phyloP scores from a whole-genome alignment of 1,140 invertebrate genomes.

The Trichonephila inaurata region DNA sequence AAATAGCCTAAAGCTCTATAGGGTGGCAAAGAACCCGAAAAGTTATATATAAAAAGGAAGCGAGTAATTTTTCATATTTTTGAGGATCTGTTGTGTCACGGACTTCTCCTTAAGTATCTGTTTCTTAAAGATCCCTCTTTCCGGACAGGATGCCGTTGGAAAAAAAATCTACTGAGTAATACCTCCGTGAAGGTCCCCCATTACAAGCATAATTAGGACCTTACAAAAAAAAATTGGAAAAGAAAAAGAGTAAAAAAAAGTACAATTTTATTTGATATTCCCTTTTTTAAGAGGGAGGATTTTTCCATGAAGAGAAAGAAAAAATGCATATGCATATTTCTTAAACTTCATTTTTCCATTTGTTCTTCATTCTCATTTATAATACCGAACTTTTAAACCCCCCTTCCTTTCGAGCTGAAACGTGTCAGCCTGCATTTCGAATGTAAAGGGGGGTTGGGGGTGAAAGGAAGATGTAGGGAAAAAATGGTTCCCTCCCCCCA shows the following conservation, averaged over 20 bases:
- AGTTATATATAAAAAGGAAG: not conserved
- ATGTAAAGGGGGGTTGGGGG: constrained; percentile 14
- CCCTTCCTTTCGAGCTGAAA: not conserved
- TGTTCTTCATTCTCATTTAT: constrained; percentile 71
- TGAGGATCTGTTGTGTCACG: not conserved
- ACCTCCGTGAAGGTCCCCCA: not conserved
- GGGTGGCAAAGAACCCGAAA: not conserved
- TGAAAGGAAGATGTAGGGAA: constrained; percentile 19
- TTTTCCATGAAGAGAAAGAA: constrained; percentile 14
- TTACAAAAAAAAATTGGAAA: not conserved
- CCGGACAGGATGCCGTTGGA: constrained; percentile 25
- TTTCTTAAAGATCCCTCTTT: constrained; percentile 54
- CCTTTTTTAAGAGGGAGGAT: constrained; percentile 11
- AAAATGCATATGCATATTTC: constrained; percentile 57
- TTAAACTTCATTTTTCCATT: constrained; percentile 74
- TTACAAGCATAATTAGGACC: constrained; percentile 48
- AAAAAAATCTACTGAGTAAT: not conserved
- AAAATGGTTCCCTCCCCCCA: not conserved
- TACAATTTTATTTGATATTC: constrained; percentile 51
- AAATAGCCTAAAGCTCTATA: not conserved
- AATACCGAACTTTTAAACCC: constrained; percentile 34
- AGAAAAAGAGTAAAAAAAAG: not conserved
- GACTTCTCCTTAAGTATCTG: not conserved
- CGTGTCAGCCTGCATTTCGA: constrained; percentile 48
- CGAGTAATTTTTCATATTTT: not conserved